These are phyloP conservation scores for Nasonia vitripennis DNA, from an alignment of 1,140 invertebrate genomes.

Conservation along the genomic window DNA sequence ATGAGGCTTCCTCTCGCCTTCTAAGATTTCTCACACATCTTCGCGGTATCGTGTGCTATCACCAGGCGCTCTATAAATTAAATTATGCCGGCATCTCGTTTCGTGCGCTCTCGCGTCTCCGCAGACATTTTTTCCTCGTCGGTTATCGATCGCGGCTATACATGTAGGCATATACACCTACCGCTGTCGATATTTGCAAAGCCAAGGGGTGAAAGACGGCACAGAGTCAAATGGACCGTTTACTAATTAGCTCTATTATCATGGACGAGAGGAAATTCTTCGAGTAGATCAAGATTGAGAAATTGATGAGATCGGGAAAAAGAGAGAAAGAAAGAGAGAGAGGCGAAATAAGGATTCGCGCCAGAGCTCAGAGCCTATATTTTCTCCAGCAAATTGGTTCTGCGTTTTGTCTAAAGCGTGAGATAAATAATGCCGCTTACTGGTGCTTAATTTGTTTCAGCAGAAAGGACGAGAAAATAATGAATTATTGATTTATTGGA, in stretches of 20 bases:
- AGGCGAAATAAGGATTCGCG: not conserved
- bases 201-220: not conserved
- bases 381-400: constrained; percentile 12
- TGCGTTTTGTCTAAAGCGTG: not conserved
- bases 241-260: constrained; percentile 42
- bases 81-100: constrained; percentile 43
- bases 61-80: constrained; percentile 18
- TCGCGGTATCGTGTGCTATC: not conserved
- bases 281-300: constrained; percentile 39
- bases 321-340: not conserved
- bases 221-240: constrained; percentile 25
- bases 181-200: no score
- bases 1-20: not conserved
- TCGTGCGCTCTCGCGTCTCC: not conserved
- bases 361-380: not conserved
- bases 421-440: constrained; percentile 18
- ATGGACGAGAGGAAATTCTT: not conserved
- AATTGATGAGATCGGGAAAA: constrained; percentile 35
- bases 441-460: not conserved
- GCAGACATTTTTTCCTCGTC: not conserved
- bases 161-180: not conserved
- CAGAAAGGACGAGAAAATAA: not conserved
- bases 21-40: not conserved
- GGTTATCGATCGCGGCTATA: constrained; percentile 37
- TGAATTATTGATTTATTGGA: not conserved